Conservation (phyloP, 64 coral and sea anemone species). For the Porites australiensis region DNA sequence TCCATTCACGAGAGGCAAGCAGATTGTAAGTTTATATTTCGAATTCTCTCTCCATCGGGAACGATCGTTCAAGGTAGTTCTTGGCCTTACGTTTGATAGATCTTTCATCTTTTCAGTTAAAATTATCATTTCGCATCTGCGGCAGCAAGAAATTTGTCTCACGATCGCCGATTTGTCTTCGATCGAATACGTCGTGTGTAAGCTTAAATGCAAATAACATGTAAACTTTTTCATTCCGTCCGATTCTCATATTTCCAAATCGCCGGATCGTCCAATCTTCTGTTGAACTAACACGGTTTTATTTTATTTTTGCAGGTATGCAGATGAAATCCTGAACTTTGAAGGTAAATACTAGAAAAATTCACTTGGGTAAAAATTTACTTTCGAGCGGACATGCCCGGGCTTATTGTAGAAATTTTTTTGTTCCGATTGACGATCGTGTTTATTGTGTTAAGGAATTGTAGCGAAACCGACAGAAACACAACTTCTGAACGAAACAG, state of each 20-base stretch:
- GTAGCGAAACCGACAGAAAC: not conserved
- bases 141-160: no score
- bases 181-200: not conserved
- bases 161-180: not conserved
- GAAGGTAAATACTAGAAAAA: not conserved
- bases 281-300: not conserved
- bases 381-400: constrained; percentile 11
- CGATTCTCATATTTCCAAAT: not conserved
- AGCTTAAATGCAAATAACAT: constrained; percentile 18
- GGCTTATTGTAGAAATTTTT: constrained; percentile 18
- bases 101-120: not conserved
- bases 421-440: constrained; percentile 18
- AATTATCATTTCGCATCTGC: not conserved
- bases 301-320: not conserved
- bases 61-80: not conserved
- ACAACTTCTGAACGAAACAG: not conserved
- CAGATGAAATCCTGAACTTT: not conserved
- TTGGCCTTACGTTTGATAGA: not conserved
- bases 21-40: constrained; percentile 41
- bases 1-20: constrained; percentile 51
- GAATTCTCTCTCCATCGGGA: not conserved
- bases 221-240: constrained; percentile 21
- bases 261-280: not conserved
- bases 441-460: constrained; percentile 6
- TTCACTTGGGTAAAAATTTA: not conserved